phyloP scores from a whole-genome alignment of 2,797 vertebrate species.

The Prunella strophiata region DNA sequence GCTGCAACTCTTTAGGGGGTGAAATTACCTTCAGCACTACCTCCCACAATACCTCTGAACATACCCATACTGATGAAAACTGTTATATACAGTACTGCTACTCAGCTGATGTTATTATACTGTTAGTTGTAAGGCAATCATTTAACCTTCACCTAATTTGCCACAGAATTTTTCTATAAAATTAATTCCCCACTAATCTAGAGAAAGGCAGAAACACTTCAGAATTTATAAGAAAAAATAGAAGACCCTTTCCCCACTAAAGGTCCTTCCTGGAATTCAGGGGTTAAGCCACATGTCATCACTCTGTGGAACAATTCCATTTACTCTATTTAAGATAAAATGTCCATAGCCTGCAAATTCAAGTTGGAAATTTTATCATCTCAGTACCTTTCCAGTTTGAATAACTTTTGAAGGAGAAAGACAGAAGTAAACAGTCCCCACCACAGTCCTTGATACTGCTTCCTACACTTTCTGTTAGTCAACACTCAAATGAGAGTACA shows the following conservation, averaged over 20 bases:
- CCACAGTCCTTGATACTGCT: neutral
- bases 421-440: neutral
- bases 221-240: neutral
- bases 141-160: neutral
- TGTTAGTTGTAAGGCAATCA: neutral
- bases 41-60: neutral
- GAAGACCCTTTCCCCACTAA: neutral
- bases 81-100: neutral
- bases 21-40: too few species aligned
- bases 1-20: too few species aligned
- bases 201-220: neutral
- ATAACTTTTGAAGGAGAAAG: neutral
- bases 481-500: neutral
- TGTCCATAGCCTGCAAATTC: accelerated
- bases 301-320: neutral
- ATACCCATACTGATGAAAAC: neutral
- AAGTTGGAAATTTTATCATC: neutral
- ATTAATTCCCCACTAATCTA: neutral
- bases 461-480: neutral
- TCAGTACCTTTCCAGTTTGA: neutral
- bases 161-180: neutral
- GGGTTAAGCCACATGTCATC: neutral
- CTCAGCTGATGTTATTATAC: neutral
- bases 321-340: neutral
- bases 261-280: neutral